Evolutionary conservation across 1,140 invertebrate genomes (phyloP).

Genomic region (Drosophila bocki): DNA sequence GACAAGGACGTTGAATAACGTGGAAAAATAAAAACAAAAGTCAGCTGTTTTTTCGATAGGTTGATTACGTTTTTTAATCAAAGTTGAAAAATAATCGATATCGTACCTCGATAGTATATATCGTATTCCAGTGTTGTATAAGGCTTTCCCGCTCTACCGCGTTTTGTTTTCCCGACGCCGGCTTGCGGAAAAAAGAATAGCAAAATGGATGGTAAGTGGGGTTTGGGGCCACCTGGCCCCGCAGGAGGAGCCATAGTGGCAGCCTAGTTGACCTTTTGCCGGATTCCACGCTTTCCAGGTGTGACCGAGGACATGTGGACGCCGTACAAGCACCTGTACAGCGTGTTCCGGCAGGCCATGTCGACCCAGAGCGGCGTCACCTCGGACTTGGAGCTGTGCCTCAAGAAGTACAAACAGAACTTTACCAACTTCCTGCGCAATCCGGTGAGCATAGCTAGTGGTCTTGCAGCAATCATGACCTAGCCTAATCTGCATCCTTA

Average conservation of each 20-base stretch:
- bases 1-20: constrained; percentile 63
- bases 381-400: constrained; percentile 92
- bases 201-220: constrained; percentile 65
- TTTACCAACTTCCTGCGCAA: constrained; percentile 95
- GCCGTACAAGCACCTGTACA: constrained; percentile 93
- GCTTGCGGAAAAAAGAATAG: neutral
- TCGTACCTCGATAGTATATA: neutral
- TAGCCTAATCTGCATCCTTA: constrained; percentile 11
- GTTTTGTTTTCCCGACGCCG: constrained; percentile 49
- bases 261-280: neutral
- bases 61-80: too few relatives aligned
- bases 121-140: neutral
- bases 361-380: constrained; percentile 88
- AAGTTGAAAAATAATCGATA: too few relatives aligned
- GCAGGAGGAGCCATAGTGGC: neutral
- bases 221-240: neutral
- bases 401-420: constrained; percentile 93
- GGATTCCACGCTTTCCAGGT: constrained; percentile 18
- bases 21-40: constrained; percentile 22
- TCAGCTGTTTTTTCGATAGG: constrained; percentile 46
- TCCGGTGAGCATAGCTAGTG: constrained; percentile 88
- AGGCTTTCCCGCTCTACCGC: constrained; percentile 47
- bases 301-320: constrained; percentile 92
- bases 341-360: constrained; percentile 90
- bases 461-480: neutral